phyloP scores from a whole-genome alignment of 2,113 vertebrate species.

The Illadopsis cleaveri region DNA sequence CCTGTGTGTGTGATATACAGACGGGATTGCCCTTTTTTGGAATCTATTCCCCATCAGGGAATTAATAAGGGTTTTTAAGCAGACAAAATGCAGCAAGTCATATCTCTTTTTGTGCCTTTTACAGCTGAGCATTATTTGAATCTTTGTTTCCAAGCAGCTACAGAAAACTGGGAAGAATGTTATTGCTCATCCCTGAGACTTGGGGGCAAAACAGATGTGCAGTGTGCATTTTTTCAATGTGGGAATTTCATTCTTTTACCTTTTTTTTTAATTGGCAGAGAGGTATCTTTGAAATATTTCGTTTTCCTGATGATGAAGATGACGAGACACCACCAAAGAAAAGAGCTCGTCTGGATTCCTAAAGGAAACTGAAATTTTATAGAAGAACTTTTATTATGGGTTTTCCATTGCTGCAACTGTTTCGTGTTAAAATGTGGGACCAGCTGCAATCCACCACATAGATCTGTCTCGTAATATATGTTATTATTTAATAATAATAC shows the following conservation, averaged over 20 bases:
- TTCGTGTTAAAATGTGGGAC: conserved; percentile 25
- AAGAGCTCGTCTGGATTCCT: conserved; percentile 88
- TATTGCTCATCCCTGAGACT: not conserved
- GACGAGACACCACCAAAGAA: conserved; percentile 87
- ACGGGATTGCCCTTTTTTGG: not conserved
- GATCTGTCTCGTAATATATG: conserved; percentile 61
- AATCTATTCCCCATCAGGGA: not conserved
- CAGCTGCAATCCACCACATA: conserved; percentile 55
- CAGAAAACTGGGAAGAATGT: not conserved
- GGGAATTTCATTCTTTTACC: not conserved
- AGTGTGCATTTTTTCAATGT: not conserved
- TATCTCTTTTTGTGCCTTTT: not conserved
- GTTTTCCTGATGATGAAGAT: conserved; percentile 91
- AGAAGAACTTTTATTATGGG: conserved; percentile 45
- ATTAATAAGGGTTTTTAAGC: not conserved
- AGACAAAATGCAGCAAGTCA: not conserved
- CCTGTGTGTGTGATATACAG: accelerated
- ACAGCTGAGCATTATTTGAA: not conserved
- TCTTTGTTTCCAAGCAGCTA: not conserved
- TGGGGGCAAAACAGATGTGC: not conserved
- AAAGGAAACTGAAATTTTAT: conserved; percentile 61
- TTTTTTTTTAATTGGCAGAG: conserved; percentile 70
- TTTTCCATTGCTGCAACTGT: conserved; percentile 78
- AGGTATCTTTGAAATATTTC: conserved; percentile 88
- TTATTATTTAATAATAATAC: not conserved